Evolutionary conservation across 2,113 vertebrate genomes (phyloP), one percentile per base, ranked within the genome.

Genomic region (Quiscalus mexicanus): DNA sequence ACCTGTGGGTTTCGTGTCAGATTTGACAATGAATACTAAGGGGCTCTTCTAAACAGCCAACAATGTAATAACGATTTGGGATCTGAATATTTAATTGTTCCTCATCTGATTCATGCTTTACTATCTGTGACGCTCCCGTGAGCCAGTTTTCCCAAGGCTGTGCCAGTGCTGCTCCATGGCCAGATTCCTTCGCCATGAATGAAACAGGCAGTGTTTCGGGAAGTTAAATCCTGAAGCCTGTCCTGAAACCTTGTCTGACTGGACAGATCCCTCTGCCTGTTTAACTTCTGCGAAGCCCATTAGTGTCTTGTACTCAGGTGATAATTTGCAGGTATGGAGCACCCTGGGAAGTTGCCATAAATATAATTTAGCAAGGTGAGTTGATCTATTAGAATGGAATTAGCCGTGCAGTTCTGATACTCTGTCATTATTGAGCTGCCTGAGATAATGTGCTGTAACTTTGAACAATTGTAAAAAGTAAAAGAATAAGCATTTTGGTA

Each of bases 31-130:
- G 33, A 50, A 22, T n/a, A 9, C 22, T 44, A 24, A 84, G 33
- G 39, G 56, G 74, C 33, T 87, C 13, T 77, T 45, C n/a, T 20
- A 21, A 37, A 35, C 28, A 52, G 41, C 41, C 4, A 13, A 4
- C 28, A 45, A 14, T 15, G 28, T 53, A 44, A 21, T 39, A 7
- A 16, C 63, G 23, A 1, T 71, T 7, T 20, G 49, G 84, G 77
- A 9, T 75, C 60, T 71, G 65, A 37, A 3, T 63, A 45, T 87
- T 44, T 84, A 84, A 82, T 56, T 69, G 53, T 64, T 87, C 76
- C 83, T 56, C 30, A 7, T 92, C 52, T 81, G 93, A 92, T 84
- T 93, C 92, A 90, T 30, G 16, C 55, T 76, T 78, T 77, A 11
- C 73, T 44, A 37, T 74, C 81, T 25, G 14, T 58, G 59, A 94